Percentiles rank a stretch among this genome's conserved stretches.
These are phyloP conservation scores for Palaemon carinicauda DNA, from an alignment of 1,140 invertebrate species.

Conservation along the genomic window DNA sequence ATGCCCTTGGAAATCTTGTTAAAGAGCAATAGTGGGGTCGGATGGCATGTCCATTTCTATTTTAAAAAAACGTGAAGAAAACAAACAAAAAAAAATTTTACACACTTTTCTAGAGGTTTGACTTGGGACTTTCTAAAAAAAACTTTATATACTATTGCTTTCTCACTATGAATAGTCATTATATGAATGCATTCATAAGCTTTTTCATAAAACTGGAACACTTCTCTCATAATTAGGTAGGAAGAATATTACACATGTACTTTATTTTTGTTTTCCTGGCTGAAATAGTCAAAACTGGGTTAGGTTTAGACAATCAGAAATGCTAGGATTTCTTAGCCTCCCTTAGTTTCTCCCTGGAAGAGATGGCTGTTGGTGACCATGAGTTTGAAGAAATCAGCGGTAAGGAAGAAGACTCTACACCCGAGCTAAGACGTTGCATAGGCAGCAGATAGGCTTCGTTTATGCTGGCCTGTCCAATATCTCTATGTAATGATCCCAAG, in stretches of 20 bases:
- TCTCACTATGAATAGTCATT: conserved; percentile 47
- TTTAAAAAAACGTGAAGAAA: conserved; percentile 53
- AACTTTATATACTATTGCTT: conserved; percentile 57
- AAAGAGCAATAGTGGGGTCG: conserved; percentile 54
- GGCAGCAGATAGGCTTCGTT: not conserved
- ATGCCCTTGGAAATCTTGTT: conserved; percentile 33
- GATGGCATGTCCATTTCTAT: conserved; percentile 57
- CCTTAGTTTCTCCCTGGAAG: conserved; percentile 45
- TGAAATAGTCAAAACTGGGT: conserved; percentile 45
- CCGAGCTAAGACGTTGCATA: conserved; percentile 5
- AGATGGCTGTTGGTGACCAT: conserved; percentile 40
- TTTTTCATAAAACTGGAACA: conserved; percentile 35
- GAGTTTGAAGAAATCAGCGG: not conserved
- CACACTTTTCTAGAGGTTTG: conserved; percentile 56
- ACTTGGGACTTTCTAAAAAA: conserved; percentile 52
- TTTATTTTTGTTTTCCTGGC: conserved; percentile 33
- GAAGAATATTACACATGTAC: conserved; percentile 44
- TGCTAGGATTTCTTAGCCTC: conserved; percentile 32
- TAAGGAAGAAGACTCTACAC: conserved; percentile 3
- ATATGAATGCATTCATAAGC: conserved; percentile 50
- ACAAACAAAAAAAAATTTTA: conserved; percentile 51
- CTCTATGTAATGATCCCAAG: not conserved
- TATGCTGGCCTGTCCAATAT: conserved; percentile 32
- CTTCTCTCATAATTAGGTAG: conserved; percentile 44
- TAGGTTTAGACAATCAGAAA: conserved; percentile 49